Percentiles rank a stretch among this genome's conserved stretches.
Evolutionary conservation across 1,140 invertebrate genomes (phyloP).

Genomic region (Orchestia grillus): DNA sequence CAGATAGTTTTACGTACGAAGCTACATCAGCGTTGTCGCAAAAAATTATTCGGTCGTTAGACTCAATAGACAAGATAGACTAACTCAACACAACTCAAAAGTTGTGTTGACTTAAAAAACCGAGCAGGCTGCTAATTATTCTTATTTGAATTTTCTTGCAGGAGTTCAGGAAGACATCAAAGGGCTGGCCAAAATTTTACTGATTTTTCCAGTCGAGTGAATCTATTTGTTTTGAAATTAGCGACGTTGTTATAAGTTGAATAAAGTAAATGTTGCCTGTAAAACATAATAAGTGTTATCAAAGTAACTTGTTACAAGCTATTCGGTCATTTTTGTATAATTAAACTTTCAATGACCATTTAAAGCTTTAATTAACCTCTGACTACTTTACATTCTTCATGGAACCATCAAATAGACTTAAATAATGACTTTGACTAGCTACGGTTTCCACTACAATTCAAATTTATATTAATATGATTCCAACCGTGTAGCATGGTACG

Average conservation of each 20-base stretch:
- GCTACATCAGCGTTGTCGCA: too few relatives aligned
- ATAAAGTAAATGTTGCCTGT: neutral
- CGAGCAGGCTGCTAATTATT: neutral
- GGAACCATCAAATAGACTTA: neutral
- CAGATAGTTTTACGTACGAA: too few relatives aligned
- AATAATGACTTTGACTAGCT: too few relatives aligned
- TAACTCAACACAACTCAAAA: too few relatives aligned
- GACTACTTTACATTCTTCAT: neutral
- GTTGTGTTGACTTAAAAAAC: neutral
- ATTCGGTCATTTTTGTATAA: neutral
- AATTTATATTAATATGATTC: too few relatives aligned
- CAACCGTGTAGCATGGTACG: too few relatives aligned
- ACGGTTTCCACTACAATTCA: too few relatives aligned
- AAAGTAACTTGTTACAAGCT: neutral
- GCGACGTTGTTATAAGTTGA: neutral
- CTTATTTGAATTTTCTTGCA: neutral
- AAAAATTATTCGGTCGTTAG: too few relatives aligned
- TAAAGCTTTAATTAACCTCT: neutral
- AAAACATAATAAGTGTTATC: neutral
- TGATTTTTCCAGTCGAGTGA: too few relatives aligned
- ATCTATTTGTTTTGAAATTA: neutral
- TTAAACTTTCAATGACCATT: neutral
- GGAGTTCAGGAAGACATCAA: constrained; percentile 9
- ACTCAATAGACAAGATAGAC: too few relatives aligned
- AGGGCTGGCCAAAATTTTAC: constrained; percentile 25